Base-by-base conservation (phyloP, 2,888 invertebrate genomes). In the Agriopis aurantiaria region DNA sequence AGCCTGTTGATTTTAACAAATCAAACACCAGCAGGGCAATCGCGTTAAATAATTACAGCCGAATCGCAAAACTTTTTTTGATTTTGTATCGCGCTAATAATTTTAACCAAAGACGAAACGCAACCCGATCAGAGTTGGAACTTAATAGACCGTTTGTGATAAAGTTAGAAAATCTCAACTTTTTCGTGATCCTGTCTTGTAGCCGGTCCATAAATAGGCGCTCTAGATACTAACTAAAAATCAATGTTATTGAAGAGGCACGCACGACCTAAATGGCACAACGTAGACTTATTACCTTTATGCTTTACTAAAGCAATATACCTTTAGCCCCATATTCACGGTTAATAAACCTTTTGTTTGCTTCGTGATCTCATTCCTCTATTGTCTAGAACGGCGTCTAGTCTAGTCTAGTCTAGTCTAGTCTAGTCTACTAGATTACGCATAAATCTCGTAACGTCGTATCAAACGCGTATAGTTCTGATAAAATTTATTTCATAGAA, bases 261-360 rank as follows among this genome's bases (percentile, higher is more conserved):
- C 40, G 55, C 12, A 41, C 10, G 41, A n/a, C 41, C 41, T 41
- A 56, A 41, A 43, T 41, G 14, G 14, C 41, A 3, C 56, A 7
- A 12, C 14, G 56, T 8, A 52, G 11, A 10, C 8, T 10, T 43
- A 43, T 7, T 46, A 43, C 43, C 17, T 41, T 14, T 8, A 57
- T 17, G 43, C 45, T 55, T 45, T 12, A 57, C 11, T 17, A 45
- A 57, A 57, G 8, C 57, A 45, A 45, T 45, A 57, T 12, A 43
- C 56, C 41, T 43, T 8, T 14, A 41, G 14, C 14, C 11, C n/a
- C 6, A 17, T 56, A 56, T 56, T 56, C 43, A 56, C 56, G 41
- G 56, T 56, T 43, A 56, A 56, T 56, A 56, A 56, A 56, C 17
- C 57, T 45, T 57, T 43, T 57, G 43, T 45, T 45, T 17, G 57